Percentiles rank a stretch among this genome's conserved stretches.
Conservation (phyloP, 2,888 invertebrate genomes). For the Bursaphelenchus okinawaensis region DNA sequence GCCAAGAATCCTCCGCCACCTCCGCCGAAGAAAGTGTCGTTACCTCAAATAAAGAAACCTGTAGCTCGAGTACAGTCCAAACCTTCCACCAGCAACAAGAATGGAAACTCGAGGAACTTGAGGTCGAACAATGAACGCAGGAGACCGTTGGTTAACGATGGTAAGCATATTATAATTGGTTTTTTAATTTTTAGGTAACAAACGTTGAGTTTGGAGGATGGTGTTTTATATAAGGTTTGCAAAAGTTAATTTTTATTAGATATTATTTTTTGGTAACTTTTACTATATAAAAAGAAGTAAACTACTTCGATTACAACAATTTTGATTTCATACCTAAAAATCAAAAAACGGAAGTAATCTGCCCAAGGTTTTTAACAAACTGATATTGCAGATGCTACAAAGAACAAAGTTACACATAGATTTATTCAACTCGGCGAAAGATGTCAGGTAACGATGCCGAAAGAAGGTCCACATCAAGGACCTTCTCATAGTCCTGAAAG, state of each 20-base stretch:
- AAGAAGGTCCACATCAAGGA: not conserved
- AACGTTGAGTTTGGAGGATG: not conserved
- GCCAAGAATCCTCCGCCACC: not conserved
- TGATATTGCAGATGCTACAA: not conserved
- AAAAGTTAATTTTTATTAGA: no score
- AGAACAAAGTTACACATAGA: not conserved
- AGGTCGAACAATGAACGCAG: not conserved
- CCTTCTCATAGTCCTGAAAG: not conserved
- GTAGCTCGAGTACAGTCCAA: not conserved
- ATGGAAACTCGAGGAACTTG: not conserved
- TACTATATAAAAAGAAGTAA: no score
- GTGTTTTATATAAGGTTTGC: no score
- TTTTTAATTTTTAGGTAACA: not conserved
- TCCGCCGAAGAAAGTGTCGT: not conserved
- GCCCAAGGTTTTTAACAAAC: not conserved
- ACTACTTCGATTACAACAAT: no score
- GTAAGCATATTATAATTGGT: not conserved
- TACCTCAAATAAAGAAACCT: not conserved
- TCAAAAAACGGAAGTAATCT: no score
- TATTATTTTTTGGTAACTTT: no score
- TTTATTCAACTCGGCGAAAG: not conserved
- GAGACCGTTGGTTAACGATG: not conserved
- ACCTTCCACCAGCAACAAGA: not conserved
- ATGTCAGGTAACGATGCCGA: not conserved
- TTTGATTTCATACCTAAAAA: no score